Evolutionary conservation across 2,888 invertebrate genomes (phyloP), one percentile per base, ranked within the genome.

Genomic region (Eilema caniola): DNA sequence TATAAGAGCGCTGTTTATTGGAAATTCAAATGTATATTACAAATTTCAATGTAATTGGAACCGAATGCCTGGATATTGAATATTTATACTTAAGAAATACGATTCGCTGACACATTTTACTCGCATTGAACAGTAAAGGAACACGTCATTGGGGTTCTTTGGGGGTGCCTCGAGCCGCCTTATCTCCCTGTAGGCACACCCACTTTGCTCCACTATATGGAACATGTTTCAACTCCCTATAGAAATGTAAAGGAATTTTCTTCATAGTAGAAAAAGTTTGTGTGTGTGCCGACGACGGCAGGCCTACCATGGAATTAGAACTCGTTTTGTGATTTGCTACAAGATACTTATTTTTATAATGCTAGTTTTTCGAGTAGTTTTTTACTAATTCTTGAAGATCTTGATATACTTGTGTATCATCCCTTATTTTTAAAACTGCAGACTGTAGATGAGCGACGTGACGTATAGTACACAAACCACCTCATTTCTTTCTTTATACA

Each of bases 51-150:
- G 33, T 31, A 70, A 67, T 69, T 59, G 31, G 31, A 61, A 23
- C 20, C 33, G 24, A 66, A 57, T 23, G 61, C 53, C 20, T 28
- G 23, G 57, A 70, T 71, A 78, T 71, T 69, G 61, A 72, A 69
- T 73, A 75, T 67, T 53, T 66, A 65, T 75, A 63, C 53, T 62
- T 53, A 67, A 75, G 71, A 75, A 74, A 77, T 63, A 83, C 72
- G 70, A 80, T 74, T 69, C 62, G 76, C 75, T 80, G 80, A 83
- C 77, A 78, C 78, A 77, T 81, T 72, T 75, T 76, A 72, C 37
- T 75, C 68, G 67, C 73, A 78, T 82, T 81, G 79, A 69, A 62
- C 75, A 75, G 61, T 77, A 74, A 78, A 75, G 79, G 76, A 74
- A 78, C 80, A 79, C 79, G 79, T 75, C 78, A 72, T 74, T 73